Percentiles rank a stretch among this genome's conserved stretches.
Conservation (phyloP, 2,888 invertebrate species). For the Mimachlamys varia region DNA sequence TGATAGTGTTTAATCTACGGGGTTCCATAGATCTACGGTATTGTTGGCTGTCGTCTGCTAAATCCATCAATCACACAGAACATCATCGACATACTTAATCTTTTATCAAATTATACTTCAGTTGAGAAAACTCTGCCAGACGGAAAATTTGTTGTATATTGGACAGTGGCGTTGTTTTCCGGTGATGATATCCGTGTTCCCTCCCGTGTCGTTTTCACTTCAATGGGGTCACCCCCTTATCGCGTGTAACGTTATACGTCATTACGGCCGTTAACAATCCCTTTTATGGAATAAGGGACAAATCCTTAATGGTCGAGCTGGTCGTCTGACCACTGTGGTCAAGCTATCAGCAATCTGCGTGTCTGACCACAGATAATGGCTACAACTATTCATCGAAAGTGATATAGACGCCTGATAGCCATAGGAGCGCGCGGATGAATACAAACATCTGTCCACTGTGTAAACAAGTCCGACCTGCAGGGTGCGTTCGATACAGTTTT, state of each 20-base stretch:
- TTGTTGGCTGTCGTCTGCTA: background rate
- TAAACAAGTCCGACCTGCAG: background rate
- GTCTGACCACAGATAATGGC: background rate
- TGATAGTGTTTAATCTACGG: slow-evolving; percentile 19
- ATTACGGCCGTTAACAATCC: slow-evolving; percentile 7
- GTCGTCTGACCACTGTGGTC: slow-evolving; percentile 19
- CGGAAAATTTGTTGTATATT: background rate
- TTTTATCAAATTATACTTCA: slow-evolving; percentile 25
- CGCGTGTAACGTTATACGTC: background rate
- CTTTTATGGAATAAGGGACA: background rate
- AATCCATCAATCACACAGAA: background rate
- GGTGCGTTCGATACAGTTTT: background rate
- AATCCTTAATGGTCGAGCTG: background rate
- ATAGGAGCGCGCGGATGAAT: slow-evolving; percentile 28
- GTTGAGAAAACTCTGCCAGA: background rate
- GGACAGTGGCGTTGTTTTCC: background rate
- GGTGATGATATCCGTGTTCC: background rate
- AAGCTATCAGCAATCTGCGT: slow-evolving; percentile 31
- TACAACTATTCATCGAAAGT: background rate
- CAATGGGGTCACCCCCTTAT: slow-evolving; percentile 6
- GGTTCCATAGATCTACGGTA: background rate
- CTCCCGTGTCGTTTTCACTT: slow-evolving; percentile 19
- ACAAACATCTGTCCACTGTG: slow-evolving; percentile 20
- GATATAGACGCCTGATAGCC: background rate
- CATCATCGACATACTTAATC: slow-evolving; percentile 9